Evolutionary conservation across 2,888 invertebrate species (phyloP).

Genomic region (Calameuta idolon): DNA sequence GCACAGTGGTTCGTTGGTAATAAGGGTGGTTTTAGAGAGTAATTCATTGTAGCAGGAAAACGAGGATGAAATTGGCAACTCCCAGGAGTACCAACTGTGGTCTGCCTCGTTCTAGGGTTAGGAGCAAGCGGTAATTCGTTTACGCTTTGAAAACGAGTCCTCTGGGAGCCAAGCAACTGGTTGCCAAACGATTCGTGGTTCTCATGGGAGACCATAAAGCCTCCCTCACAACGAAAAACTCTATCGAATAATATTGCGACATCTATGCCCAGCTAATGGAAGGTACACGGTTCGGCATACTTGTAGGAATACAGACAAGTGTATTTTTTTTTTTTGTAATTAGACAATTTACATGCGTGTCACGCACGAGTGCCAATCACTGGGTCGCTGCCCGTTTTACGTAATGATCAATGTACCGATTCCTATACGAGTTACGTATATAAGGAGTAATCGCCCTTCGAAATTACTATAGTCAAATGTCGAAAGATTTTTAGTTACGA

Average conservation of each 20-base stretch:
- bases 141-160: conserved; percentile 57
- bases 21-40: not conserved
- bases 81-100: not conserved
- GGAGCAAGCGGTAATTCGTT: conserved; percentile 37
- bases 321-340: not conserved
- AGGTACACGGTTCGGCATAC: not conserved
- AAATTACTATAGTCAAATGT: not conserved
- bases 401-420: no score
- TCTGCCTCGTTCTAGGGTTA: not conserved
- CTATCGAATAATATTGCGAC: not conserved
- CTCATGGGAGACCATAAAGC: not conserved
- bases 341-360: not conserved
- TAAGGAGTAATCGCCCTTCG: not conserved
- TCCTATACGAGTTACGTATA: not conserved
- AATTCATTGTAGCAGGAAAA: not conserved
- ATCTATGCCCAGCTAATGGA: not conserved
- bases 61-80: not conserved
- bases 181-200: conserved; percentile 51
- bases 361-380: not conserved
- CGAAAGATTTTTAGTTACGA: not conserved
- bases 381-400: not conserved
- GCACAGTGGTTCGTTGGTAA: not conserved
- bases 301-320: not conserved
- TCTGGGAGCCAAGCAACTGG: conserved; percentile 60
- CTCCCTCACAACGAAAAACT: not conserved